Evolutionary conservation across 1,140 invertebrate species (phyloP).

Genomic region (Oedothorax gibbosus): DNA sequence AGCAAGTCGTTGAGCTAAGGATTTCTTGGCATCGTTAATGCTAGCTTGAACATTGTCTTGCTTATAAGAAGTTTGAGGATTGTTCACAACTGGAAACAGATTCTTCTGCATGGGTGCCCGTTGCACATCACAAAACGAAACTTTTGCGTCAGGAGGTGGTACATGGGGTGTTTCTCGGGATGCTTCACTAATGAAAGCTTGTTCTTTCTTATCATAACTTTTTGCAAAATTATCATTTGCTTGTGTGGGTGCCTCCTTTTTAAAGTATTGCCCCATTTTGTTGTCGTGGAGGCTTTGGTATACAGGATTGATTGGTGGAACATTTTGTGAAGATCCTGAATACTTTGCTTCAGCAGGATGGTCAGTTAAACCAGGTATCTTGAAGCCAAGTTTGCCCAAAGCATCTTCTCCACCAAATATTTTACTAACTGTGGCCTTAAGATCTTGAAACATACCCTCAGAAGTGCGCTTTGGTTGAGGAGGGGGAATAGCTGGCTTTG

Average conservation of each 20-base stretch:
- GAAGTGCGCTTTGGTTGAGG: not conserved
- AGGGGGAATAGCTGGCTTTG: not conserved
- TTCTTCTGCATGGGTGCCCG: not conserved
- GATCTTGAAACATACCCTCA: constrained; percentile 40
- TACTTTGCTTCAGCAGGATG: no score
- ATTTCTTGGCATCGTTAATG: constrained; percentile 20
- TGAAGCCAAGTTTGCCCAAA: no score
- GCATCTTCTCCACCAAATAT: constrained; percentile 40
- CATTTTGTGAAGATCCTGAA: no score
- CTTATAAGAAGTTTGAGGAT: not conserved
- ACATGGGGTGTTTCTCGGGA: not conserved
- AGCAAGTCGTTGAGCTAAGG: constrained; percentile 48
- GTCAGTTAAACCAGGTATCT: no score
- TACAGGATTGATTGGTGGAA: no score
- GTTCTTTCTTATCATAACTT: no score
- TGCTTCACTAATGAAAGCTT: no score
- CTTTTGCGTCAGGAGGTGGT: constrained; percentile 40
- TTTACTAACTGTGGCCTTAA: constrained; percentile 39
- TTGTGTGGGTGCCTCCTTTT: no score
- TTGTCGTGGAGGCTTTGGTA: no score
- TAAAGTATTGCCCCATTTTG: no score
- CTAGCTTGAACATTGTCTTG: not conserved
- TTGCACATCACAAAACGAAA: constrained; percentile 33
- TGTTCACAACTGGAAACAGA: constrained; percentile 44
- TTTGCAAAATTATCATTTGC: no score